Base-by-base conservation (phyloP, 2,888 invertebrate species). In the Drosophila histrio region DNA sequence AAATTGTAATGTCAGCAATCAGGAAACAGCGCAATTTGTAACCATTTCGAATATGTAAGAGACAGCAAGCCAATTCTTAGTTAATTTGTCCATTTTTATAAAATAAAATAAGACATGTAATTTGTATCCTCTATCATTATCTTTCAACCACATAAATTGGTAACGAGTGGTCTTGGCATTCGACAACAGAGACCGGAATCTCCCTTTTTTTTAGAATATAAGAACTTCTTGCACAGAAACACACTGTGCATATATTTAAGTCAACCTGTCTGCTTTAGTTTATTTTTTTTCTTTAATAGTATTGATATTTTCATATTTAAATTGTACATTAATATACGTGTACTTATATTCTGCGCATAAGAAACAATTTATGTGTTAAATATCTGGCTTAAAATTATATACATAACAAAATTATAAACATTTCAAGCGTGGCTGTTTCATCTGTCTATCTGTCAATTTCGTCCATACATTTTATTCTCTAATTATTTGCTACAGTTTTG, bases 331-430 rank as follows among this genome's bases (percentile, higher is more conserved):
- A 84, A 59, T 78, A 81, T 84, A 79, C 46, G 83, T 81, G 81
- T 87, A 87, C 84, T 67, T 81, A 87, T 53, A 69, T 81, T 71
- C 85, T 87, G 85, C 73, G 68, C 82, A 81, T 78, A 69, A 43
- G 62, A 82, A 82, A 82, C 82, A 84, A 69, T 69, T 59, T 71
- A 69, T 64, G 63, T 78, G 60, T 81, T 85, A 82, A 76, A 85
- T 85, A 81, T 59, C 61, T 64, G 64, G 64, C 79, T 83, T 83
- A 83, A 79, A 85, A 87, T 85, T 83, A 83, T 87, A 87, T 83
- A 83, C 82, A 87, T 87, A 83, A 83, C 82, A 83, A 83, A 83
- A 82, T 87, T 73, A 84, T 87, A 83, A 87, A 82, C 87, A 73
- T 85, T 87, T 85, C 74, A 81, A 87, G 70, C 79, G 71, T 76